Percentiles rank a stretch among this genome's conserved stretches.
Conservation (phyloP, 2,113 vertebrate species). For the Myotis yumanensis region DNA sequence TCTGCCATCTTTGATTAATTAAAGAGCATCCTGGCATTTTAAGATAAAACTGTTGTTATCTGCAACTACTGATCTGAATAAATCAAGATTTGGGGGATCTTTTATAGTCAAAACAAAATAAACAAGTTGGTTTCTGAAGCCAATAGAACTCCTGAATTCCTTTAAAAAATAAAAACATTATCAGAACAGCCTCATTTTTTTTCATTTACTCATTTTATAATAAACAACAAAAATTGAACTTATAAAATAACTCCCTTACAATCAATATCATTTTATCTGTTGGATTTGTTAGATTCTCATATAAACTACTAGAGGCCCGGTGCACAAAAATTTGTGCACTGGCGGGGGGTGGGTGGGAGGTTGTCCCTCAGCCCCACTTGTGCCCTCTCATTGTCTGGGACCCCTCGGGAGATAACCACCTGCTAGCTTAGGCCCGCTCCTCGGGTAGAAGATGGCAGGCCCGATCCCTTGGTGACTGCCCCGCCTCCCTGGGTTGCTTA, state of each 20-base stretch:
- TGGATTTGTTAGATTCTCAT: not conserved
- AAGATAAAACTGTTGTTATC: constrained; percentile 3
- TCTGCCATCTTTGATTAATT: constrained; percentile 6
- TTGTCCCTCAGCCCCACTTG: too few species aligned
- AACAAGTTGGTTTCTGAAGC: not conserved
- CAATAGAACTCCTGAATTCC: not conserved
- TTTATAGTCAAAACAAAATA: constrained; percentile 50
- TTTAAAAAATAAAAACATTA: not conserved
- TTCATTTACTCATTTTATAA: not conserved
- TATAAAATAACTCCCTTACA: constrained; percentile 15
- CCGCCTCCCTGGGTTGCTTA: too few species aligned
- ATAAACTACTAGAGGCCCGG: not conserved
- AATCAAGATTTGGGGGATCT: not conserved
- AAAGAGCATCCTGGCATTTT: constrained; percentile 20
- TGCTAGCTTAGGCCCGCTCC: too few species aligned
- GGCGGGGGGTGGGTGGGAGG: too few species aligned
- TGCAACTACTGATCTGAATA: not conserved
- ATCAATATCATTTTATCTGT: constrained; percentile 1
- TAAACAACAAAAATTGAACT: constrained; percentile 25
- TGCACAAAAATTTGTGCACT: too few species aligned
- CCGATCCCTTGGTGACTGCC: too few species aligned
- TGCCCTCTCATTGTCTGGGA: too few species aligned
- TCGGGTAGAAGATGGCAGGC: too few species aligned
- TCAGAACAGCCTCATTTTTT: not conserved
- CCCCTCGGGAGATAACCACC: too few species aligned